Percentiles rank a stretch among this genome's conserved stretches.
Evolutionary conservation across 2,888 invertebrate genomes (phyloP).

Genomic region (Plagodis dolabraria): DNA sequence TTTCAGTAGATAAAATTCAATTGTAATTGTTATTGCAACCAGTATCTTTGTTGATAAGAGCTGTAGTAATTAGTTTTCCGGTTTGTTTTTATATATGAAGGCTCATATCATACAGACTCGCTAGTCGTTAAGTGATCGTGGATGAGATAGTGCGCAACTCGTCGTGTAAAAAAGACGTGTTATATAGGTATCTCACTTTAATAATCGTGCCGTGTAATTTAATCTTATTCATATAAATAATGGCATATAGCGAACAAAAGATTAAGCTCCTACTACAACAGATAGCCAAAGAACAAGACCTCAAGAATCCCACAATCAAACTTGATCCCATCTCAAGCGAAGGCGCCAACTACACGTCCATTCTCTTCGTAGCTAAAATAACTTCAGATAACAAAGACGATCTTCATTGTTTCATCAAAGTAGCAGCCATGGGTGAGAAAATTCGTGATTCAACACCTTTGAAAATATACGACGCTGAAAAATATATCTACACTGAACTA

Average conservation of each 20-base stretch:
- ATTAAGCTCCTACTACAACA: slow-evolving; percentile 43
- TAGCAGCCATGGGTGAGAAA: slow-evolving; percentile 43
- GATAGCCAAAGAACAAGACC: slow-evolving; percentile 48
- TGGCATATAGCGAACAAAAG: slow-evolving; percentile 47
- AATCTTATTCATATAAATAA: slow-evolving; percentile 20
- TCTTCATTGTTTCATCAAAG: slow-evolving; percentile 58
- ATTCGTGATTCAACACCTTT: slow-evolving; percentile 16
- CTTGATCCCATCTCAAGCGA: slow-evolving; percentile 48
- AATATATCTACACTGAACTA: slow-evolving; percentile 35
- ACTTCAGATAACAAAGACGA: slow-evolving; percentile 41
- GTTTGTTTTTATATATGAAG: too few species aligned
- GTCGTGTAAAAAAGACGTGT: too few species aligned
- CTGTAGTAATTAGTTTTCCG: too few species aligned
- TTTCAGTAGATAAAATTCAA: too few species aligned
- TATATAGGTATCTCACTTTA: too few species aligned
- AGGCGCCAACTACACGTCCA: slow-evolving; percentile 62
- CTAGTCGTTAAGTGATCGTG: too few species aligned
- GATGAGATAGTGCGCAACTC: too few species aligned
- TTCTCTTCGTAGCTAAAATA: slow-evolving; percentile 47
- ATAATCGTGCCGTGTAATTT: too few species aligned
- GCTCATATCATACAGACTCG: too few species aligned
- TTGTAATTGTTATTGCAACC: too few species aligned
- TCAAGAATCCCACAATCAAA: slow-evolving; percentile 40
- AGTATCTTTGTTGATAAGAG: too few species aligned
- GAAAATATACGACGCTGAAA: slow-evolving; percentile 33